phyloP scores from a whole-genome alignment of 2,113 vertebrate genomes.

The Chloroceryle aenea region DNA sequence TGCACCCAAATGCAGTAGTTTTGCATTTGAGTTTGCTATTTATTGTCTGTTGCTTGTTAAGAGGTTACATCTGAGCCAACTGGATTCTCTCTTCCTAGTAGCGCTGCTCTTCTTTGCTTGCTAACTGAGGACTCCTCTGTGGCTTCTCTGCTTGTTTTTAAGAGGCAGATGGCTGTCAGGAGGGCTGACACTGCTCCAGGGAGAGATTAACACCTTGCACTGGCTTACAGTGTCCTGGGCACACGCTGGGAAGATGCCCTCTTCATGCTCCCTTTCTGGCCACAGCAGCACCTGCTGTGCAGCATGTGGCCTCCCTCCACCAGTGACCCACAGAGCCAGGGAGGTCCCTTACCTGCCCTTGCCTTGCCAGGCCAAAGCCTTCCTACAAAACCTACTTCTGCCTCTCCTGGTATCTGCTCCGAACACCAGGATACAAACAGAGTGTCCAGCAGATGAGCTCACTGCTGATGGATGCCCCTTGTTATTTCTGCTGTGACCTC shows the following conservation, averaged over 20 bases:
- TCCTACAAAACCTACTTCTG: not conserved
- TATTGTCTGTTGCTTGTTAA: not conserved
- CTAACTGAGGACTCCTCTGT: not conserved
- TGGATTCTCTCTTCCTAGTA: not conserved
- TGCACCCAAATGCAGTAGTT: not conserved
- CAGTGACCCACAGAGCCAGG: fast-evolving
- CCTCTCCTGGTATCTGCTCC: not conserved
- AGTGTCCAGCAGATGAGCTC: not conserved
- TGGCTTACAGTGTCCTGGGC: not conserved
- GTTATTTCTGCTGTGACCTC: not conserved
- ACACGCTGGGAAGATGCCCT: not conserved
- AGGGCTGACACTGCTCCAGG: not conserved
- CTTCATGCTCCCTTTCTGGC: not conserved
- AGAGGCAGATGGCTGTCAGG: not conserved
- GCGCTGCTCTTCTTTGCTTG: not conserved
- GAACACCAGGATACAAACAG: not conserved
- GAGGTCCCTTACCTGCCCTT: not conserved
- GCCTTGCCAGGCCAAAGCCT: not conserved
- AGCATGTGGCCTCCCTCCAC: not conserved
- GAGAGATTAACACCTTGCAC: not conserved
- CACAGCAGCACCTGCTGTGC: not conserved
- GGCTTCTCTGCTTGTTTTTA: not conserved
- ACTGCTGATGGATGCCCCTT: not conserved
- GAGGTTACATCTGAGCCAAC: not conserved
- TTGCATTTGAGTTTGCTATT: not conserved